Conservation (phyloP, 2,888 invertebrate species). For the Himalopsyche anomala region DNA sequence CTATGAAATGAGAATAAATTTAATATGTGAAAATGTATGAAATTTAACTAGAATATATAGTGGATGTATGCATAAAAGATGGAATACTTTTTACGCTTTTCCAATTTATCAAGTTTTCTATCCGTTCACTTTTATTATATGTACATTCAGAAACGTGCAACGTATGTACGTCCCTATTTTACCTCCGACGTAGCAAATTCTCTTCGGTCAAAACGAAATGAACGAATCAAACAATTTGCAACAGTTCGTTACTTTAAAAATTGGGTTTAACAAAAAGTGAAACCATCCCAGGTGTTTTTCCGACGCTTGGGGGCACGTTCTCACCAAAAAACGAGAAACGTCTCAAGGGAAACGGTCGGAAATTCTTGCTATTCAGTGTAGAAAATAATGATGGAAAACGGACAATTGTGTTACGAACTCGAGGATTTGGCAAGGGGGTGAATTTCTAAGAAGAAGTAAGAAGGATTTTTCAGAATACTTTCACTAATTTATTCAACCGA, state of each 20-base stretch:
- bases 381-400: conserved; percentile 61
- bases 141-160: too few species aligned
- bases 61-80: too few species aligned
- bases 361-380: conserved; percentile 42
- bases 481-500: too few species aligned
- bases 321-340: conserved; percentile 33
- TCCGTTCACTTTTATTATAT: too few species aligned
- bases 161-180: not conserved
- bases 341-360: conserved; percentile 41
- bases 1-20: too few species aligned
- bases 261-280: conserved; percentile 11
- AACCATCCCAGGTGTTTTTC: conserved; percentile 28
- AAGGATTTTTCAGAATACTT: too few species aligned
- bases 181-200: too few species aligned
- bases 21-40: too few species aligned
- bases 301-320: not conserved
- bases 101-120: too few species aligned
- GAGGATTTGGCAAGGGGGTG: conserved; percentile 12
- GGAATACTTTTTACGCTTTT: too few species aligned
- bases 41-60: too few species aligned
- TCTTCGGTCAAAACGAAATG: too few species aligned
- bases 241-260: conserved; percentile 11
- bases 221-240: conserved; percentile 4
- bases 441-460: not conserved
- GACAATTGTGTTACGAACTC: conserved; percentile 60